Evolutionary conservation across 2,113 vertebrate species (phyloP).

Genomic region (Nerophis lumbriciformis): DNA sequence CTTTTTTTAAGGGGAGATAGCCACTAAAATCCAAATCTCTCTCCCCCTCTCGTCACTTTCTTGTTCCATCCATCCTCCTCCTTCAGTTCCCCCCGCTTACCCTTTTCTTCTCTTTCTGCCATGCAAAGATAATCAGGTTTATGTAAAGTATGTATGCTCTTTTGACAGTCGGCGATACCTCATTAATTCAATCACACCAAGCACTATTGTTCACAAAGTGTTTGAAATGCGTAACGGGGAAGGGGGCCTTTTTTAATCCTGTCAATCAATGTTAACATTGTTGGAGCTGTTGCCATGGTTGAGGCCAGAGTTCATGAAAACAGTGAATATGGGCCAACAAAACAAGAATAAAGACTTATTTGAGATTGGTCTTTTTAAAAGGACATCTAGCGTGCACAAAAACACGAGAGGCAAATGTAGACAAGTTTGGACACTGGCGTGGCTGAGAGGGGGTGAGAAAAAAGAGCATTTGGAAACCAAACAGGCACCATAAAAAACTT

Average conservation of each 20-base stretch:
- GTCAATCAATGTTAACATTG: constrained; percentile 99
- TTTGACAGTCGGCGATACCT: constrained; percentile 97
- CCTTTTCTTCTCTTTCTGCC: constrained; percentile 88
- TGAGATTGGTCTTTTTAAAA: constrained; percentile 92
- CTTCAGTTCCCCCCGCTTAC: constrained; percentile 62
- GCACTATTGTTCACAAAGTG: constrained; percentile 96
- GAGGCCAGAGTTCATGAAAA: constrained; percentile 99
- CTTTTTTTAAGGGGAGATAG: constrained; percentile 67
- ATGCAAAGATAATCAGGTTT: constrained; percentile 99
- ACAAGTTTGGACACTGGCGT: constrained; percentile 92
- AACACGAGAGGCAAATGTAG: constrained; percentile 97
- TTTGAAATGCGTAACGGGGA: constrained; percentile 97
- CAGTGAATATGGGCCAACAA: constrained; percentile 97
- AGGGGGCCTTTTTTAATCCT: constrained; percentile 91
- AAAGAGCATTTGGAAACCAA: constrained; percentile 92
- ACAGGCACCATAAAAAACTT: constrained; percentile 94
- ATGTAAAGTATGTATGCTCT: constrained; percentile 99
- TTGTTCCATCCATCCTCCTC: constrained; percentile 48
- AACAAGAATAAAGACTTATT: constrained; percentile 99
- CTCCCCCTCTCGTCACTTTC: constrained; percentile 51
- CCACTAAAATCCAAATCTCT: constrained; percentile 77
- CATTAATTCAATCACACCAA: constrained; percentile 99
- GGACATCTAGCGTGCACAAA: constrained; percentile 95
- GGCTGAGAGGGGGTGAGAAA: constrained; percentile 79
- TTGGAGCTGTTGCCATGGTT: constrained; percentile 98